Conservation (phyloP, 2,113 vertebrate genomes). For the Lophotis ruficrista region DNA sequence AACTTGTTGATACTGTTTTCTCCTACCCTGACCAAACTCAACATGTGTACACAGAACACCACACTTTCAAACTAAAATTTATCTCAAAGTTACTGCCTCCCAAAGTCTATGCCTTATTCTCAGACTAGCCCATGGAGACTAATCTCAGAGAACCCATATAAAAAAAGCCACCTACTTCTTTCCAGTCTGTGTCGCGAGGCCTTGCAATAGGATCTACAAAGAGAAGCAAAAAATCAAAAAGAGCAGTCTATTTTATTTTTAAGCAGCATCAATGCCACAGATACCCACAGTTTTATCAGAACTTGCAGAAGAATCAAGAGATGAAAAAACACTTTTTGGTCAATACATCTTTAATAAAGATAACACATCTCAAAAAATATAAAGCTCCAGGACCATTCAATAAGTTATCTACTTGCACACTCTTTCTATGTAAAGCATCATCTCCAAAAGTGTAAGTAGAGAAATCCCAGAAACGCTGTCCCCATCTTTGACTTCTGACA, state of each 20-base stretch:
- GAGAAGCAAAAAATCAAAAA: neutral
- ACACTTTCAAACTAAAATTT: neutral
- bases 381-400: neutral
- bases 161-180: conserved; percentile 76
- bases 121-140: neutral
- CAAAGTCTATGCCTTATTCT: neutral
- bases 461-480: neutral
- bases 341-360: neutral
- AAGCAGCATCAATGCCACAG: neutral
- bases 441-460: neutral
- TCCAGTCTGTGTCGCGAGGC: conserved; percentile 80
- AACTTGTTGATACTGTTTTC: neutral
- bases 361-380: neutral
- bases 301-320: neutral
- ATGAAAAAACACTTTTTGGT: neutral
- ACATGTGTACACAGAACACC: neutral
- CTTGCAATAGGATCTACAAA: conserved; percentile 72
- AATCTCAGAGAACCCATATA: neutral
- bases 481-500: neutral
- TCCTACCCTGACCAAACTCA: neutral
- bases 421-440: neutral
- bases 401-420: neutral
- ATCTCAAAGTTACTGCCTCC: neutral
- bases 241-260: neutral
- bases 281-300: neutral